Conservation (phyloP, 2,113 vertebrate species). For the Myrmecobius fasciatus region DNA sequence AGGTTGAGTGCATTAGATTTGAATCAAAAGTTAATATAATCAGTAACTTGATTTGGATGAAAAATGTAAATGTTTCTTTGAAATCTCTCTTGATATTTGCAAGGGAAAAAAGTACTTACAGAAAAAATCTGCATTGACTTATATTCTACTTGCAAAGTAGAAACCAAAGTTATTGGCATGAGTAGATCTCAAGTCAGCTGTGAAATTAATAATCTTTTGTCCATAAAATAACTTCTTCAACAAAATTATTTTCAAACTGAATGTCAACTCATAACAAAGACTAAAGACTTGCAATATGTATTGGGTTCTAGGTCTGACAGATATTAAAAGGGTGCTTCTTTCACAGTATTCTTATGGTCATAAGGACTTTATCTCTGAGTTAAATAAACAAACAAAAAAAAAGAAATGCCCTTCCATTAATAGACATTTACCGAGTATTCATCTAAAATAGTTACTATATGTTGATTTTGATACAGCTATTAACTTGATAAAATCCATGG, state of each 20-base stretch:
- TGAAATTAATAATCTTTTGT: conserved; percentile 76
- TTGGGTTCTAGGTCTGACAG: conserved; percentile 21
- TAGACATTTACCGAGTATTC: neutral
- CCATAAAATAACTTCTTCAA: conserved; percentile 68
- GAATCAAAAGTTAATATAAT: conserved; percentile 60
- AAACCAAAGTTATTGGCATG: conserved; percentile 66
- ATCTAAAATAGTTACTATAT: neutral
- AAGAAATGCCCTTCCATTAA: neutral
- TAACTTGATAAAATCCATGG: neutral
- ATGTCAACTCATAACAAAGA: conserved; percentile 52
- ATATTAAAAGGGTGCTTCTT: conserved; percentile 30
- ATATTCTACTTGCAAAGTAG: conserved; percentile 67
- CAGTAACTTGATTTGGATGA: conserved; percentile 67
- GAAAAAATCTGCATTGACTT: conserved; percentile 63
- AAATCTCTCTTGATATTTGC: conserved; percentile 58
- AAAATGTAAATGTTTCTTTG: conserved; percentile 72
- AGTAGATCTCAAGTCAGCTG: conserved; percentile 72
- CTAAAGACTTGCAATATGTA: conserved; percentile 33
- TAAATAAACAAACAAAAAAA: neutral
- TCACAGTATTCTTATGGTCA: conserved; percentile 13
- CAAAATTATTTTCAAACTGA: conserved; percentile 64
- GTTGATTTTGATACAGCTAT: neutral
- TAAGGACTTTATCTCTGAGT: conserved; percentile 2
- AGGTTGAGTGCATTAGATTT: conserved; percentile 30
- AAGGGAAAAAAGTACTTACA: conserved; percentile 54